Base-by-base conservation (phyloP, 1,140 invertebrate genomes). In the Drosophila baimaii region DNA sequence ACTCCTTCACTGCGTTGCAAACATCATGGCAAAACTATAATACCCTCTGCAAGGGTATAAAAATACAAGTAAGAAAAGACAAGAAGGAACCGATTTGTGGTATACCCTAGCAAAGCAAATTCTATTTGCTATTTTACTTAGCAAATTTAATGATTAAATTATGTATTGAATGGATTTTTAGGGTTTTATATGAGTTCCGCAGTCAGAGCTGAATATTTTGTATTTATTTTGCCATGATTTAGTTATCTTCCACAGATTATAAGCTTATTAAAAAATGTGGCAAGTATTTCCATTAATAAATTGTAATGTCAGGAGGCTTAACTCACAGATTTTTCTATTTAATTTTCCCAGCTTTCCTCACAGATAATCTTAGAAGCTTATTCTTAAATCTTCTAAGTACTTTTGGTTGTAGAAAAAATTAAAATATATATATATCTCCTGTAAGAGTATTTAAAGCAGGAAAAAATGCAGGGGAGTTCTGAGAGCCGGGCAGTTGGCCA, bases 401-500 rank as follows among this genome's bases (percentile, higher is more conserved):
- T 31, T 31, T 5, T n/a, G 2, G 8, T 17, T 29, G 1, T 19
- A 19, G 10, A 6, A 13, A 3, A 21, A 5, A 12, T 2, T 12
- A 21, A 5, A 5, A 21, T 5, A 19, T 6, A 52, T 15, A 8
- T 37, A 37, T 37, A 7, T 33, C 7, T 33, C 17, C 17, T 21
- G 2, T 54, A 21, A 54, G 31, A 54, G 51, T 21, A 57, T 23
- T 23, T 15, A 10, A 44, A 33, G n/a, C n/a, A 35, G 7, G 9
- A 3, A 17, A 9, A 4, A 13, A 15, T 15, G 5, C 9, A 3
- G 12, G 12, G 54, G 51, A 35, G n/a, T 21, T 39, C 41, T 23
- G 17, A 29, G 25, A 43, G 56, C 43, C 47, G 47, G 72, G 47
- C 54, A 73, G 56, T 57, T 77, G 77, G 47, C 68, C 68, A 81